Conservation (phyloP, 2,113 vertebrate genomes). For the Archocentrus centrarchus region DNA sequence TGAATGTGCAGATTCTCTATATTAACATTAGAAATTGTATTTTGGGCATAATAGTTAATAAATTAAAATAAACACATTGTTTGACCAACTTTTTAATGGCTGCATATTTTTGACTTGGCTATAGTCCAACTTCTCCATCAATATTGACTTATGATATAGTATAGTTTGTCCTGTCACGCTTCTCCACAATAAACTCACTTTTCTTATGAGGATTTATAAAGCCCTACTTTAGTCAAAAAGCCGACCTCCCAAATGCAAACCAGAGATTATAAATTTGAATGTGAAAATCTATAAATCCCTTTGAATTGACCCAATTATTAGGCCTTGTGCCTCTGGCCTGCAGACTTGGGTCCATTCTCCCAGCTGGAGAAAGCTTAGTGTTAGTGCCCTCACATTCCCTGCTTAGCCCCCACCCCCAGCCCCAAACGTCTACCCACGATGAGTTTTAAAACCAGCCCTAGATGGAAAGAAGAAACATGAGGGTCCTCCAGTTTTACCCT, state of each 20-base stretch:
- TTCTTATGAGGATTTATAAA: conserved; percentile 45
- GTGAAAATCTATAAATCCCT: conserved; percentile 70
- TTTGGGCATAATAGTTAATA: not conserved
- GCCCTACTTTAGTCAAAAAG: conserved; percentile 45
- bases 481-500: conserved; percentile 39
- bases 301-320: conserved; percentile 59
- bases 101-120: not conserved
- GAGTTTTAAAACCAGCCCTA: conserved; percentile 47
- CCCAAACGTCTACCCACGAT: conserved; percentile 38
- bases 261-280: conserved; percentile 65
- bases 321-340: conserved; percentile 14
- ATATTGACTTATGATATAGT: conserved; percentile 12
- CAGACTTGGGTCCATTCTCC: conserved; percentile 21
- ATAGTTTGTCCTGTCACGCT: conserved; percentile 18
- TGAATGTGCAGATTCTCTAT: not conserved
- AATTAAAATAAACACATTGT: not conserved
- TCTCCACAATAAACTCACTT: conserved; percentile 20
- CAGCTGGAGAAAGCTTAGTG: conserved; percentile 49
- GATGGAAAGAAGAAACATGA: conserved; percentile 39
- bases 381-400: conserved; percentile 36
- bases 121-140: conserved; percentile 2
- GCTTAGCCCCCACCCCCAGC: not conserved
- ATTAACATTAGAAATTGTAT: not conserved
- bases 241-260: conserved; percentile 58
- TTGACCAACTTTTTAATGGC: not conserved